Percentiles rank a stretch among this genome's conserved stretches.
Evolutionary conservation across 2,113 vertebrate genomes (phyloP).

Genomic region (Corythaixoides concolor): DNA sequence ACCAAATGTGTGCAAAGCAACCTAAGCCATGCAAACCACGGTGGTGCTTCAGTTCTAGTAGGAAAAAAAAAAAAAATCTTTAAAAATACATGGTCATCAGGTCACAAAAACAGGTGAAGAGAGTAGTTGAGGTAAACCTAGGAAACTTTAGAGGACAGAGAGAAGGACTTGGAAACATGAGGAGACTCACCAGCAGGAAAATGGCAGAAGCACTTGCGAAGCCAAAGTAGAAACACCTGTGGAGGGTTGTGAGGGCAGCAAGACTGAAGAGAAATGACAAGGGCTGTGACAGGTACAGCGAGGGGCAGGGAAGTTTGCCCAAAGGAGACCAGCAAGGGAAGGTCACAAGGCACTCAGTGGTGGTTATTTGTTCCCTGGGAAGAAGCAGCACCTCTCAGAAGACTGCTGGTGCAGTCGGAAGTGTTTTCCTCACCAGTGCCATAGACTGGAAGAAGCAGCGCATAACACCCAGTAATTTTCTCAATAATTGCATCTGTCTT

Average conservation of each 20-base stretch:
- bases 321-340: background rate
- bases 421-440: background rate
- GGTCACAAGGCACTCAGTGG: accelerated
- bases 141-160: background rate
- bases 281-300: background rate
- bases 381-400: background rate
- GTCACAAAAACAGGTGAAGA: background rate
- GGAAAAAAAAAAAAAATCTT: background rate
- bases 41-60: background rate
- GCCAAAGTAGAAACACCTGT: accelerated
- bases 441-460: background rate
- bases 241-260: background rate
- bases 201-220: background rate
- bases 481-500: background rate
- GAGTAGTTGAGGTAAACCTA: background rate
- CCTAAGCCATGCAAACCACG: background rate
- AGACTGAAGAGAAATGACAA: background rate
- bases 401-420: background rate
- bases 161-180: background rate
- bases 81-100: background rate
- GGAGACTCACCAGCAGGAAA: background rate
- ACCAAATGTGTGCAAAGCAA: background rate
- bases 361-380: background rate
- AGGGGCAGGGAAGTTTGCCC: background rate
- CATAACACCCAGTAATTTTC: background rate